Percentiles rank a stretch among this genome's conserved stretches.
These are phyloP conservation scores for Fistularia commersonii DNA, from an alignment of 2,797 vertebrate species.

Conservation along the genomic window DNA sequence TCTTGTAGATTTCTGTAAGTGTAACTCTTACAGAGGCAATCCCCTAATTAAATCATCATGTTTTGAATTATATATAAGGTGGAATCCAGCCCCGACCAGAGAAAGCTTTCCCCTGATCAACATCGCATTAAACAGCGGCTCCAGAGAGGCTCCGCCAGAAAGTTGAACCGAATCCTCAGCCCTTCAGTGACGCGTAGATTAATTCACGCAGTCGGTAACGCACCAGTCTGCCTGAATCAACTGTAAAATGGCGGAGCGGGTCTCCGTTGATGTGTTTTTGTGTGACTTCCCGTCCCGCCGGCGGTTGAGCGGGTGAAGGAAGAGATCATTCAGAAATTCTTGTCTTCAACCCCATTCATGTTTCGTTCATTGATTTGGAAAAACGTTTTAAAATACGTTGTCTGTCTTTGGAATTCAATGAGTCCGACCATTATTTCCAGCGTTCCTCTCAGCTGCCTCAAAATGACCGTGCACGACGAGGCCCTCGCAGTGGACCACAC, in stretches of 20 bases:
- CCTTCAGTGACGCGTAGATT: conserved; percentile 33
- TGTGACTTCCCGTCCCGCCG: conserved; percentile 14
- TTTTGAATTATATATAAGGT: conserved; percentile 71
- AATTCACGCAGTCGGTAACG: conserved; percentile 26
- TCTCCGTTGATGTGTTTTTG: conserved; percentile 10
- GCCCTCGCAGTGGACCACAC: background rate
- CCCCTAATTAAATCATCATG: conserved; percentile 67
- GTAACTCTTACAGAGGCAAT: conserved; percentile 31
- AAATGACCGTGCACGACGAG: too few species aligned
- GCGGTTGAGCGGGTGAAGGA: background rate
- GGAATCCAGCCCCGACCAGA: conserved; percentile 50
- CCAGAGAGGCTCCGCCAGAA: conserved; percentile 19
- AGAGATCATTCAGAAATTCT: too few species aligned
- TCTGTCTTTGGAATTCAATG: background rate
- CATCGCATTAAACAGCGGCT: conserved; percentile 45
- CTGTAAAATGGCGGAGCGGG: conserved; percentile 5
- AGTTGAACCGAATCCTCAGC: conserved; percentile 35
- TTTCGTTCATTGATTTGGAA: too few species aligned
- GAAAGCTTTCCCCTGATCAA: conserved; percentile 50
- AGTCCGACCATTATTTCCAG: conserved; percentile 14
- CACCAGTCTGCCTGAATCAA: conserved; percentile 26
- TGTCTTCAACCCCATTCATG: too few species aligned
- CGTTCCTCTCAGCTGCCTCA: conserved; percentile 10
- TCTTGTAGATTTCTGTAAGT: background rate
- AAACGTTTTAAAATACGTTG: too few species aligned